These are phyloP conservation scores for Perdita meconis DNA, from an alignment of 2,888 invertebrate genomes.

Conservation along the genomic window DNA sequence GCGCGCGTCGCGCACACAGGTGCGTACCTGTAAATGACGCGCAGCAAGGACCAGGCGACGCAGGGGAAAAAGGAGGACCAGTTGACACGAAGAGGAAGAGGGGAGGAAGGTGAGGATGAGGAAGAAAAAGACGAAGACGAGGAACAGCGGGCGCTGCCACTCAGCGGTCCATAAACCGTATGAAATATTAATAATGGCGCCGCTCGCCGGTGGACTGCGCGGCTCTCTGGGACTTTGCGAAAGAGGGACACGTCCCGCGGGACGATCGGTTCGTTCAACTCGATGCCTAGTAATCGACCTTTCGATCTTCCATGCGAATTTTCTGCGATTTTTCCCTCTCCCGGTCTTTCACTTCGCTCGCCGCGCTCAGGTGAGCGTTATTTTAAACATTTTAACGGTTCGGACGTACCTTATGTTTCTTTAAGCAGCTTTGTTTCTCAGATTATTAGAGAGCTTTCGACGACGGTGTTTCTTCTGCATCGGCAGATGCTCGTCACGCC, in stretches of 20 bases:
- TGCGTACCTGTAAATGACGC: conserved; percentile 48
- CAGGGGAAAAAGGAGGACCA: conserved; percentile 20
- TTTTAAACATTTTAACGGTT: too few relatives aligned
- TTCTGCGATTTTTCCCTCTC: conserved; percentile 31
- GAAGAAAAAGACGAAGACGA: conserved; percentile 46
- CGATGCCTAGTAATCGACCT: conserved; percentile 45
- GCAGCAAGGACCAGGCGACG: conserved; percentile 19
- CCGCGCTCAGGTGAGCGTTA: too few relatives aligned
- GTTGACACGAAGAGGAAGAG: conserved; percentile 8
- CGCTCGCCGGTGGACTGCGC: conserved; percentile 60
- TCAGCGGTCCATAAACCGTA: conserved; percentile 75
- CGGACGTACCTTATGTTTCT: too few relatives aligned
- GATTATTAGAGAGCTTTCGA: too few relatives aligned
- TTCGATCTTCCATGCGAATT: conserved; percentile 28
- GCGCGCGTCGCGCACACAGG: conserved; percentile 28
- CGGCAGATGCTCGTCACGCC: conserved; percentile 56
- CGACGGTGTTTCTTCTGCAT: not conserved
- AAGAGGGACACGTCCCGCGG: conserved; percentile 65
- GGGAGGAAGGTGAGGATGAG: conserved; percentile 8
- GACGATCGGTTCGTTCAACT: conserved; percentile 68
- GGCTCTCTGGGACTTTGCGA: conserved; percentile 58
- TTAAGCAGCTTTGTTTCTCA: too few relatives aligned
- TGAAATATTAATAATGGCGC: conserved; percentile 76
- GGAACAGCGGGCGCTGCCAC: conserved; percentile 73
- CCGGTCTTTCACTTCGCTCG: too few relatives aligned